phyloP scores from a whole-genome alignment of 2,888 invertebrate genomes.

The Noctuana brunneofusca region DNA sequence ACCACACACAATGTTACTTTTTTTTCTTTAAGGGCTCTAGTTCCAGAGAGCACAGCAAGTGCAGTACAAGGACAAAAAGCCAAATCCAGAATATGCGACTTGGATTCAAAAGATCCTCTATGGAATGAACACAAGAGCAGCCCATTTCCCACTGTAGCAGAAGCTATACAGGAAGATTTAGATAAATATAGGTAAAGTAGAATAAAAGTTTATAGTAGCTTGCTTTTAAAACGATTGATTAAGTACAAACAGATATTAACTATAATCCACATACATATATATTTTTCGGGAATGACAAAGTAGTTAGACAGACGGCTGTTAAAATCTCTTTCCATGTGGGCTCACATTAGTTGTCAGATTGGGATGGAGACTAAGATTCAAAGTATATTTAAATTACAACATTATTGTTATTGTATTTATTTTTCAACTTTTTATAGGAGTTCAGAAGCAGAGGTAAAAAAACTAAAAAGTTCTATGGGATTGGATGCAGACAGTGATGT shows the following conservation, averaged over 20 bases:
- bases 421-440: conserved; percentile 59
- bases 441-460: conserved; percentile 98
- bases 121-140: conserved; percentile 97
- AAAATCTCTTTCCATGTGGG: no score
- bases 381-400: no score
- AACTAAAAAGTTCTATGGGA: conserved; percentile 96
- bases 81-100: conserved; percentile 94
- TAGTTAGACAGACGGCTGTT: no score
- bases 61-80: conserved; percentile 85
- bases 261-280: no score
- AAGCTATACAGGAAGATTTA: conserved; percentile 98
- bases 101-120: conserved; percentile 94
- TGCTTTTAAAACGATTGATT: neutral
- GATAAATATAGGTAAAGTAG: conserved; percentile 90
- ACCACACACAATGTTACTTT: neutral
- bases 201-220: neutral
- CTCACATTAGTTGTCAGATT: no score
- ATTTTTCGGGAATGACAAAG: no score
- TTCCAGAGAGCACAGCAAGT: conserved; percentile 66
- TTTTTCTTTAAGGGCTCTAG: conserved; percentile 62
- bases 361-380: no score
- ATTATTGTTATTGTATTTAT: neutral
- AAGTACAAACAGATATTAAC: no score
- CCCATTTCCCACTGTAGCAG: conserved; percentile 96
- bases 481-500: conserved; percentile 94